Base-by-base conservation (phyloP, 2,797 vertebrate genomes). In the Protonibea diacanthus region DNA sequence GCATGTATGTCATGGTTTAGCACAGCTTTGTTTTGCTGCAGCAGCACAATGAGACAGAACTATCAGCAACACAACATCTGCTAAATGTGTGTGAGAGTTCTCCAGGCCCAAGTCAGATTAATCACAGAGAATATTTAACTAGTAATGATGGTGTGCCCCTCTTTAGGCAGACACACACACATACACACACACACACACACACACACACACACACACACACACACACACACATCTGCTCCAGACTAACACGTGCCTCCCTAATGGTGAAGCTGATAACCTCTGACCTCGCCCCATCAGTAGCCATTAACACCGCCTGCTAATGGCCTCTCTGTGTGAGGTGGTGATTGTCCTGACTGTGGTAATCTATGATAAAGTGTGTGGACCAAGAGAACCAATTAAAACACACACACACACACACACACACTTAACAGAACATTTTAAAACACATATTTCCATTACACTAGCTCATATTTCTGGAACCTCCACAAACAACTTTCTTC, bases 261-360 rank as follows among this genome's bases (percentile, higher is more conserved):
- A 71, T 72, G 75, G 55, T 63, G 61, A 71, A 29, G 45, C 6
- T 2, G 27, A 60, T 71, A 33, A 81, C 68, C 76, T 70, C n/a
- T 80, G 65, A 75, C 59, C 61, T 38, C 5, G 42, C 51, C 49
- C 45, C 76, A 64, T 84, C 73, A 83, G 61, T 23, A 6, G 52
- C 49, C 58, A 86, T 84, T 82, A 80, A 69, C 61, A 53, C 58
- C 44, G 58, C 48, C 33, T 69, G 67, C 69, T 79, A 79, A 74
- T 75, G 71, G n/a, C 7, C 20, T 70, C 17, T 61, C 9, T 68
- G 20, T 56, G 58, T 40, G 80, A 5, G 10, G 25, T 4, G 6
- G 40, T n/a, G 45, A 27, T 20, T 47, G 4, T 18, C 52, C 23
- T 29, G 51, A 44, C 56, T 29, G 45, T 18, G 25, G 5, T 38